Evolutionary conservation across 2,797 vertebrate species (phyloP), one percentile per base, ranked within the genome.

Genomic region (Gallirallus australis): DNA sequence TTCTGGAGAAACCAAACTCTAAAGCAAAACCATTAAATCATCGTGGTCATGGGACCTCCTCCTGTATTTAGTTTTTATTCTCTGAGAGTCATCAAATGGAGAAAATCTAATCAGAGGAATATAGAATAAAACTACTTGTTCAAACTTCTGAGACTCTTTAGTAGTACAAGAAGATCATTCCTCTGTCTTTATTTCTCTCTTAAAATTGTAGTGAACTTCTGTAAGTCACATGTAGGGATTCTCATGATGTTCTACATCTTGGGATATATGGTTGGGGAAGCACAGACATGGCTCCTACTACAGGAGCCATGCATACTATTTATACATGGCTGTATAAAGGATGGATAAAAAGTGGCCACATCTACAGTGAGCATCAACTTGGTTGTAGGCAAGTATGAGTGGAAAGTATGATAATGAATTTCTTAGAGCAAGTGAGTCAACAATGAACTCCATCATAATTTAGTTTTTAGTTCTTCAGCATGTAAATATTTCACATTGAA

Each of bases 291-390:
- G 7, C 11, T 69, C 6, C 30, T 52, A 4, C 73, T 37, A 37
- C 37, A 37, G 37, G 37, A 37, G 37, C 37, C 37, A 37, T 37
- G 37, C 10, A 37, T 37, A 37, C 37, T 37, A 37, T 37, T 37
- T 37, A 37, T 37, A 37, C 37, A 16, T 17, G 53, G 28, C 31
- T 53, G 4, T 45, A 12, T 52, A 64, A 81, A 86, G 21, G 21
- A 33, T 23, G 37, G 28, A 27, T 30, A 42, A 82, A 75, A 78
- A 54, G 40, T 37, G 25, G 60, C 0, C 0, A 2, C 23, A 28
- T 50, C 39, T 77, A 13, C 57, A 37, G 15, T 5, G 47, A 53
- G 1, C 0, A 0, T 28, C 61, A 5, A 59, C 37, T 31, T 86
- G 53, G 16, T 31, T 65, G 12, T 52, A 80, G 47, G 39, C 56